A percentile compares a stretch with the other conserved stretches of the same genome.
These are phyloP conservation scores for Morone chrysops DNA, from an alignment of 2,113 vertebrate species.

Conservation along the genomic window DNA sequence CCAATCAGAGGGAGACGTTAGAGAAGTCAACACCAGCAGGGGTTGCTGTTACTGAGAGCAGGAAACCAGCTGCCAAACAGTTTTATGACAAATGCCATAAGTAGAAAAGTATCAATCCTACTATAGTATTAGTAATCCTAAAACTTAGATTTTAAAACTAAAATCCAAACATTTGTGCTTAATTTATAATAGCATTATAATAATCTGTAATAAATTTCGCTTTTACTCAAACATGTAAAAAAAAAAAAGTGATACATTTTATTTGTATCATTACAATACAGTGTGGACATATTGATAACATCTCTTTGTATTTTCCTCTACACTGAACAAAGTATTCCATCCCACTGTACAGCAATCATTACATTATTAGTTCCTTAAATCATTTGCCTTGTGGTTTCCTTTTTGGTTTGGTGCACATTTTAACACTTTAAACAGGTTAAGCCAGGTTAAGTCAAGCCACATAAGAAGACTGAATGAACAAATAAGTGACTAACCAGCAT, in stretches of 20 bases:
- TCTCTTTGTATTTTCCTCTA: background rate
- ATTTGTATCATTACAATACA: background rate
- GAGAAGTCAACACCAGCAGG: background rate
- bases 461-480: background rate
- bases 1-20: constrained; percentile 39
- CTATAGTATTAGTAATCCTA: background rate
- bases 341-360: no score
- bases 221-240: background rate
- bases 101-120: background rate
- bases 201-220: no score
- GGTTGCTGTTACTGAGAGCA: constrained; percentile 14
- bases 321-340: no score
- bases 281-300: background rate
- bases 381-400: background rate
- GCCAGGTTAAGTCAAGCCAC: background rate
- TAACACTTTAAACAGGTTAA: background rate
- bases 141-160: background rate
- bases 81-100: background rate
- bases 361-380: background rate
- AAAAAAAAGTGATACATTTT: background rate
- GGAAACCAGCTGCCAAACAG: constrained; percentile 15
- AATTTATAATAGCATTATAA: background rate
- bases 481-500: constrained; percentile 89
- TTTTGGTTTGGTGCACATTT: background rate
- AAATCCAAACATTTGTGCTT: background rate